These are phyloP conservation scores for Gorsachius magnificus DNA, from an alignment of 2,797 vertebrate genomes.

Conservation along the genomic window DNA sequence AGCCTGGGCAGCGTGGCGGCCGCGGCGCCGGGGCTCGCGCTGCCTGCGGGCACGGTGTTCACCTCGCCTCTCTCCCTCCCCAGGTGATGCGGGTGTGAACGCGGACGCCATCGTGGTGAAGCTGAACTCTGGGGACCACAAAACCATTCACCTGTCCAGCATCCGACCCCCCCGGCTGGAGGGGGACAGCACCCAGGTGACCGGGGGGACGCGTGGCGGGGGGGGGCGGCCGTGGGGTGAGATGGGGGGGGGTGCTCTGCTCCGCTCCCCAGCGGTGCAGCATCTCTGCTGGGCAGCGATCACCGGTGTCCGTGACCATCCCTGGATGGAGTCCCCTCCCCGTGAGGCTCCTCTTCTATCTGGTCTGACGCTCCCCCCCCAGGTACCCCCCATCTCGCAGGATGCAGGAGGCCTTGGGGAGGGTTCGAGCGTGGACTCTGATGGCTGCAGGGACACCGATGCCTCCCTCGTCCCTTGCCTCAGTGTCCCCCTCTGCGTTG, in stretches of 20 bases:
- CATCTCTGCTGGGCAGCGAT: not conserved
- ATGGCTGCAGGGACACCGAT: rapidly evolving
- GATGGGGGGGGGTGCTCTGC: not conserved
- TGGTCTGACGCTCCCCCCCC: not conserved
- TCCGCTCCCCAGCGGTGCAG: not conserved
- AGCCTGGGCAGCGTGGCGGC: rapidly evolving
- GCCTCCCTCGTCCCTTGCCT: not conserved
- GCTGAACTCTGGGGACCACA: conserved; percentile 92
- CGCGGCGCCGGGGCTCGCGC: rapidly evolving
- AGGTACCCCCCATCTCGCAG: rapidly evolving
- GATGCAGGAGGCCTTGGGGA: not conserved
- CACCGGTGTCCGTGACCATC: rapidly evolving
- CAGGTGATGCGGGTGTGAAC: conserved; percentile 97
- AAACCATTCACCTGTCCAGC: conserved; percentile 96
- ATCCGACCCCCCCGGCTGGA: conserved; percentile 93
- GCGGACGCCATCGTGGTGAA: conserved; percentile 95
- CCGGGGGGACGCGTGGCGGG: rapidly evolving
- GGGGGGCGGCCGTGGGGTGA: rapidly evolving
- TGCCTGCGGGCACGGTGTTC: not conserved
- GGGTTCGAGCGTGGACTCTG: rapidly evolving
- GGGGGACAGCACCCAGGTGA: conserved; percentile 84
- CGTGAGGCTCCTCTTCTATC: rapidly evolving
- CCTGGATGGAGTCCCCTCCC: rapidly evolving
- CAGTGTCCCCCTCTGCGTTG: rapidly evolving
- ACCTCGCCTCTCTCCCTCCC: not conserved